Evolutionary conservation across 2,113 vertebrate genomes (phyloP), one percentile per base, ranked within the genome.

Genomic region (Tragelaphus buxtoni): DNA sequence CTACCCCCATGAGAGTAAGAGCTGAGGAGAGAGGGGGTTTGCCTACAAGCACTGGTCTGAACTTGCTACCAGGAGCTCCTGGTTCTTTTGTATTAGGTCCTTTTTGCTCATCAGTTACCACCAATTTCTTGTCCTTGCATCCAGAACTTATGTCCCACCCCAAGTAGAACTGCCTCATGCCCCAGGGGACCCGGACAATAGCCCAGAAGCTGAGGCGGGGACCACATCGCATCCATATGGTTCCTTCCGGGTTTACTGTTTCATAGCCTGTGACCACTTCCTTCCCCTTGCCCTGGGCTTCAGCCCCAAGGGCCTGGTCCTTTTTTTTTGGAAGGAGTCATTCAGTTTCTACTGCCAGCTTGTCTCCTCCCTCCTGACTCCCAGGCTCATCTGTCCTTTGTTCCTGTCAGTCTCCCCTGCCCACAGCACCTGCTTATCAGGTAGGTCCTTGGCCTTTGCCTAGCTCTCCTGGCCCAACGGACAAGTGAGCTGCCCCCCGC

Each of bases 401-500:
- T 22, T 55, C 32, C 85, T 53, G 5, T 51, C 26, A 4, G 32
- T 24, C 17, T 63, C 35, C 30, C 20, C 4, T 16, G 7, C 6
- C 39, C 28, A 9, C 0, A 9, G 30, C 49, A 45, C 65, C 81
- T 20, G 5, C 61, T 85, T 11, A 6, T 24, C n/a, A 35, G 2
- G 13, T 8, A 72, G 61, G 32, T 14, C 58, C 72, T 76, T 13
- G 55, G 20, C 13, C 83, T 51, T 42, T 49, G 14, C 85, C 51
- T 42, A 28, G 55, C 32, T 96, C 42, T 90, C 32, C 30, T 0
- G 7, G 58, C 20, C 28, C 35, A 9, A 8, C 0, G 12, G 84
- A 24, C 6, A 60, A 93, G 28, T 3, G 12, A 24, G 9, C 32
- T 7, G 42, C 14, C 9, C 3, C 6, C 10, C 3, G 0, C 9